Base-by-base conservation (phyloP, 2,113 vertebrate genomes). In the Brachypodius melanocephalos region DNA sequence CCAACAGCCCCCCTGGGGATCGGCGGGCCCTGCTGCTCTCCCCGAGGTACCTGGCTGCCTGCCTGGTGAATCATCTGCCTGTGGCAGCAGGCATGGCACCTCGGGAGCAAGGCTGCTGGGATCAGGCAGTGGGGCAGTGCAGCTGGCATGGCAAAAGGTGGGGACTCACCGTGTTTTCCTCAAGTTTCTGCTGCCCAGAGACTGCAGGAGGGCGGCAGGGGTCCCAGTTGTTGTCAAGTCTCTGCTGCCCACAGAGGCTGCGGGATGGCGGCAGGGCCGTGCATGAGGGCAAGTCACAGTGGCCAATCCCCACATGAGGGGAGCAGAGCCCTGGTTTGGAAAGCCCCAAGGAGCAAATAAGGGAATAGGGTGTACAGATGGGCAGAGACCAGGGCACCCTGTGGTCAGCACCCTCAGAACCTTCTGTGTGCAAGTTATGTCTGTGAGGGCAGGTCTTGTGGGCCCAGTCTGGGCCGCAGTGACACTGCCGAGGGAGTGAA, bases 31-130 rank as follows among this genome's bases (percentile, higher is more conserved):
- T 38, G 13, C 19, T 14, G 9, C 48, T 26, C 6, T 9, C 19
- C 32, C 76, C 46, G 63, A 55, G 36, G 45, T 31, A 16, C 13
- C 1, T 1, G 68, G 26, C 72, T 74, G 58, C 31, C 31, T 42
- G 67, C 29, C 29, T 2, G 29, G 17, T 34, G 69, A 45, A 0
- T 38, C 21, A 38, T 16, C 31, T 12, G 32, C 26, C 29, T 38
- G 25, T 46, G 58, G 21, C 7, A 1, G 2, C 0, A 0, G 12
- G 32, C 3, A 1, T 1, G 2, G 43, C 38, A 49, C 34, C 58
- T 1, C 19, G 29, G 63, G 29, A 55, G 20, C 46, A 72, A 54
- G 17, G 51, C 72, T 6, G 2, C 32, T 18, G 12, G 46, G 13
- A 14, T 25, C 31, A 36, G 54, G 57, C 28, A 38, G 68, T 13